Evolutionary conservation across 2,888 invertebrate species (phyloP).

Genomic region (Chesias legatella): DNA sequence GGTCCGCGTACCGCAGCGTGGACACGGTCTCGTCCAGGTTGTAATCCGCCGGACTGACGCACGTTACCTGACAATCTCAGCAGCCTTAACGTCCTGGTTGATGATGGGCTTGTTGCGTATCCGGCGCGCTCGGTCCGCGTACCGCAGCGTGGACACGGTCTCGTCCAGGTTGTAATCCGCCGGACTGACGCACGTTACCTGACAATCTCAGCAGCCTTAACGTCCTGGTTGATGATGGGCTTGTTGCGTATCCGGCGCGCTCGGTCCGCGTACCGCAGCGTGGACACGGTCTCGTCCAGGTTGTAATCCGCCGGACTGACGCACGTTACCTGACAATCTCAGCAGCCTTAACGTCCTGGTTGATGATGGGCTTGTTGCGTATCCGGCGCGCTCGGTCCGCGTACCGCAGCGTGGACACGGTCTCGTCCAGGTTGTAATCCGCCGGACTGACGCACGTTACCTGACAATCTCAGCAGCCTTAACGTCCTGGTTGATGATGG

Average conservation of each 20-base stretch:
- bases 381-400: constrained; percentile 93
- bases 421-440: constrained; percentile 92
- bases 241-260: constrained; percentile 94
- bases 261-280: constrained; percentile 92
- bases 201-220: constrained; percentile 88
- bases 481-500: constrained; percentile 91
- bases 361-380: constrained; percentile 93
- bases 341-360: constrained; percentile 89
- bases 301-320: constrained; percentile 95
- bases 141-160: constrained; percentile 92
- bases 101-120: constrained; percentile 95
- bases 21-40: constrained; percentile 93
- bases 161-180: constrained; percentile 94
- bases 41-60: constrained; percentile 95
- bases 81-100: constrained; percentile 90
- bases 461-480: constrained; percentile 89
- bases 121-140: constrained; percentile 92
- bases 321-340: constrained; percentile 95
- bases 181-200: constrained; percentile 96
- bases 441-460: constrained; percentile 97
- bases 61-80: constrained; percentile 94
- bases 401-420: constrained; percentile 92
- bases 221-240: constrained; percentile 92
- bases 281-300: constrained; percentile 93
- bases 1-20: constrained; percentile 93